A percentile compares a stretch with the other conserved stretches of the same genome.
These are phyloP conservation scores for Psophia crepitans DNA, from an alignment of 2,113 vertebrate species.

Conservation along the genomic window DNA sequence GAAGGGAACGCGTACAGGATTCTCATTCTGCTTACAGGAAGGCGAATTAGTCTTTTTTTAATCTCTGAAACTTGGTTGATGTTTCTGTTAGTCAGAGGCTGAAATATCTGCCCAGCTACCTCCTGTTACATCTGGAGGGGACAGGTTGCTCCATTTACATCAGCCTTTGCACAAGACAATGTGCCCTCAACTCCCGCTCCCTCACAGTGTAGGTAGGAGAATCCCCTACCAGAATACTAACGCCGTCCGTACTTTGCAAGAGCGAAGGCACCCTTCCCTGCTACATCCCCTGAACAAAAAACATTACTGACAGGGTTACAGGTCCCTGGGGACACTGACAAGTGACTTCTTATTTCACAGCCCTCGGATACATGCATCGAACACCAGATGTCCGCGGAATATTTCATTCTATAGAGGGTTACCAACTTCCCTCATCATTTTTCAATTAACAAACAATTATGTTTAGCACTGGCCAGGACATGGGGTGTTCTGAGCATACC, in stretches of 20 bases:
- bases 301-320: neutral
- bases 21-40: neutral
- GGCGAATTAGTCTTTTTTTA: neutral
- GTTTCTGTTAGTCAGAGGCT: neutral
- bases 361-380: neutral
- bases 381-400: neutral
- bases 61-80: neutral
- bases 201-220: rapidly evolving
- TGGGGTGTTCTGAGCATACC: neutral
- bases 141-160: neutral
- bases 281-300: neutral
- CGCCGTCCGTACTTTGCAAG: rapidly evolving
- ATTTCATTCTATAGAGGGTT: neutral
- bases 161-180: neutral
- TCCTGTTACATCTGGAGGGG: neutral
- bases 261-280: neutral
- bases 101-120: neutral
- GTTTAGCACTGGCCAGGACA: neutral
- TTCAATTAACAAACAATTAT: neutral
- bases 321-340: neutral
- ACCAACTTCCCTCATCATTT: neutral
- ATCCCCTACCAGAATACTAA: neutral
- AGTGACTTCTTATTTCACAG: neutral
- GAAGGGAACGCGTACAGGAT: constrained; percentile 4
- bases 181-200: neutral